Base-by-base conservation (phyloP, 2,113 vertebrate species). In the Callorhinus ursinus region DNA sequence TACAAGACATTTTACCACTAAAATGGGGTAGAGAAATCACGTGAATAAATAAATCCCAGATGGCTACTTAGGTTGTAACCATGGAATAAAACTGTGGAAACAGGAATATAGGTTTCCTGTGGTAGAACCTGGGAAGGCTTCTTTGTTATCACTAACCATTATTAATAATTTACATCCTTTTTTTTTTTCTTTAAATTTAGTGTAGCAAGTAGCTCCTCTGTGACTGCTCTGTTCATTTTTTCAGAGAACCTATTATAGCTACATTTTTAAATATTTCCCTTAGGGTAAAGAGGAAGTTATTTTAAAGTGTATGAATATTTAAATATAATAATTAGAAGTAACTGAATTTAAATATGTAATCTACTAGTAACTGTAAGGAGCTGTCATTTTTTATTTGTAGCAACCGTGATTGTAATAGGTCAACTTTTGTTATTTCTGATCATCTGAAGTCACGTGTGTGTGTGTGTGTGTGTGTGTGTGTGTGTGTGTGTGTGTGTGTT, bases 41-140 rank as follows among this genome's bases (percentile, higher is more conserved):
- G 21, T 81, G 24, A 72, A 26, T 86, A 79, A 74, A 67, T 94
- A 65, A 65, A 69, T 80, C 59, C 65, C 55, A 63, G 31, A 74
- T 76, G 39, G 42, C 39, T 90, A 28, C 55, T 61, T 96, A 95
- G 14, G 26, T n/a, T 55, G 49, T 83, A 80, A 86, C 79, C 5
- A 6, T 15, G 21, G 61, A 83, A 11, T 86, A 83, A 86, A 94
- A 53, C 83, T 89, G 6, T 46, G 46, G 49, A 65, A 94, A 67
- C 21, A 65, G 8, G 26, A 88, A 49, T 88, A 12, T 82, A 9
- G 65, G 69, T 93, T 85, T 36, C 72, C 72, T 97, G 18, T 85
- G 9, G 72, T 94, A 74, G 81, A 90, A 83, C 80, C 51, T 95
- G 65, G 39, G 49, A 86, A 94, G n/a, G 33, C 15, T 51, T 94